Base-by-base conservation (phyloP, 1,140 invertebrate species). In the Halesus radiatus region DNA sequence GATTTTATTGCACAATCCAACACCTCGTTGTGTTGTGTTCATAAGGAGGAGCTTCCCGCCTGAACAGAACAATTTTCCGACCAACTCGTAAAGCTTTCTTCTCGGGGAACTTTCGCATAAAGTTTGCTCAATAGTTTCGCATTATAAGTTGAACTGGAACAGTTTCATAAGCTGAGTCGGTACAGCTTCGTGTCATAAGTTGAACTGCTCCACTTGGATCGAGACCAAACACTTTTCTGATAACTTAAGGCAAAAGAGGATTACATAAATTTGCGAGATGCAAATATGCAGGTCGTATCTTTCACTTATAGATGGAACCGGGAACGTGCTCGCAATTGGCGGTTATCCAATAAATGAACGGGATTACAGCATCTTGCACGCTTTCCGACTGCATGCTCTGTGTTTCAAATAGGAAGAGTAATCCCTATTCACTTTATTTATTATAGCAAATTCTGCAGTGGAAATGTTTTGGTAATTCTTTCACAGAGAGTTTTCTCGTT, bases 221-320 rank as follows among this genome's bases (percentile, higher is more conserved):
- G 78, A 45, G 70, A 83, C 78, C 78, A 80, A 83, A 74, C 81
- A 80, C 78, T 80, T 80, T 80, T 80, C 78, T 75, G 78, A 80
- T 80, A 83, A 78, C 56, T 80, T 80, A 64, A 64, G 32, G 74
- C 66, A 52, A 76, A 80, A 82, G 78, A 37, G 78, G 78, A 82
- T 82, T 80, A 70, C 58, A 70, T 74, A 78, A 78, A 78, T 78
- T 22, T 68, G 45, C n/a, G 50, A 64, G 23, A 58, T 75, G 72
- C 52, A 75, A 72, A 75, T 56, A 75, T 56, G 53, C 52, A 23
- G 72, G 72, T 37, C 72, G 53, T 58, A 56, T 75, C 72, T 75
- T 22, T 23, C 18, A 56, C 53, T 58, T 75, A 72, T 26, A 50
- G 56, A 60, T 23, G 20, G 20, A 6, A 16, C 37, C 3, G 37